Percentiles rank a stretch among this genome's conserved stretches.
Conservation (phyloP, 2,888 invertebrate genomes). For the Cosmia pyralina region DNA sequence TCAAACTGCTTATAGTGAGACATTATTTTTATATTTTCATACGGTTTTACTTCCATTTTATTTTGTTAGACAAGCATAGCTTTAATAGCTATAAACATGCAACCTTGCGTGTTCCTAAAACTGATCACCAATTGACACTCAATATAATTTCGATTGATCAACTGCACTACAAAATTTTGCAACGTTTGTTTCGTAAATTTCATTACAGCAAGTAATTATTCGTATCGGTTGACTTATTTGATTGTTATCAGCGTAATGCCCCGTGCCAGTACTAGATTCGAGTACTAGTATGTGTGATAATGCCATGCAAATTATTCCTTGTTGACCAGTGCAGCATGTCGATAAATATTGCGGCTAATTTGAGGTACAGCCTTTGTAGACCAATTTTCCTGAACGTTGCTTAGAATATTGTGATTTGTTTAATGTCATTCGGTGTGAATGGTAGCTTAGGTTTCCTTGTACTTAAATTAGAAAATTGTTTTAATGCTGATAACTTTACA, state of each 20-base stretch:
- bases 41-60: background rate
- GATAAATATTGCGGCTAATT: slow-evolving; percentile 44
- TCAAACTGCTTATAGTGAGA: background rate
- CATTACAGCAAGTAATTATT: slow-evolving; percentile 77
- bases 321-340: slow-evolving; percentile 48
- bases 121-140: slow-evolving; percentile 50
- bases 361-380: slow-evolving; percentile 31
- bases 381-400: slow-evolving; percentile 27
- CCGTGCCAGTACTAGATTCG: slow-evolving; percentile 51
- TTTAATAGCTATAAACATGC: slow-evolving; percentile 29
- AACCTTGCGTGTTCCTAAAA: slow-evolving; percentile 27
- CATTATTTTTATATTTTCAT: background rate
- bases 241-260: slow-evolving; percentile 72
- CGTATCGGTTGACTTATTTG: slow-evolving; percentile 74
- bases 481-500: slow-evolving; percentile 5
- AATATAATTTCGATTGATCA: slow-evolving; percentile 62
- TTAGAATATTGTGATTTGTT: slow-evolving; percentile 34
- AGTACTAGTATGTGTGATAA: slow-evolving; percentile 58
- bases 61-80: slow-evolving; percentile 16
- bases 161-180: slow-evolving; percentile 58
- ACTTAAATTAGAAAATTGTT: slow-evolving; percentile 12
- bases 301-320: slow-evolving; percentile 63
- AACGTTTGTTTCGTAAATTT: slow-evolving; percentile 72
- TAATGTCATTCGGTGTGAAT: slow-evolving; percentile 10
- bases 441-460: slow-evolving; percentile 25